Evolutionary conservation across 2,888 invertebrate genomes (phyloP), one percentile per base, ranked within the genome.

Genomic region (Odontocolon sp.): DNA sequence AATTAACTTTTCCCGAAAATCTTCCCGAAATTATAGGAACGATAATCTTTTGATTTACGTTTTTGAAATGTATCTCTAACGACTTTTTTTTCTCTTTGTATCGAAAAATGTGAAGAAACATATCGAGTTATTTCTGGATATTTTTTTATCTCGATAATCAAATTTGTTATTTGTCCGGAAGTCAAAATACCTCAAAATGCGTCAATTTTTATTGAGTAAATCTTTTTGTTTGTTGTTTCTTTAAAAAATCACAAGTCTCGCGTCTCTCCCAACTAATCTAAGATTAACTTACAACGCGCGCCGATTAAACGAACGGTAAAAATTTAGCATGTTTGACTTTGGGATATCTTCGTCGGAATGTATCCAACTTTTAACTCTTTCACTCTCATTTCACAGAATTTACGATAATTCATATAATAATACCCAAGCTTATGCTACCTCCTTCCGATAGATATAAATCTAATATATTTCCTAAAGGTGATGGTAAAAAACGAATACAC

Each of bases 181-280:
- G 54, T 64, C 57, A 61, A 42, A 36, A 66, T 59, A 70, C 69
- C 64, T 66, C 75, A 42, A 14, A 42, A n/a, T 31, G 42, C 9
- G 14, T n/a, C 42, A 14, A 18, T 5, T 64, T 21, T 2, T 11
- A 36, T 11, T 21, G 8, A 6, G 16, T 47, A 8, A 16, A 11
- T 9, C 42, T 3, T 66, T 66, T 54, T 21, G 1, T n/a, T 36
- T 40, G 18, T 33, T 56, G 11, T 56, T 33, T n/a, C n/a, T n/a
- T n/a, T n/a, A n/a, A n/a, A n/a, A n/a, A 16, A 52, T 52, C 26
- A 52, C 31, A 26, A 31, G 9, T 4, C 3, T n/a, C 14, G 11
- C 6, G 28, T 28, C n/a, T 28, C 50, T 18, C 11, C 23, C 33
- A 54, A 31, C 16, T 1, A 54, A 18, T 16, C 33, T 40, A 36